Conservation (phyloP, 2,113 vertebrate genomes). For the Leptocoma aspasia region DNA sequence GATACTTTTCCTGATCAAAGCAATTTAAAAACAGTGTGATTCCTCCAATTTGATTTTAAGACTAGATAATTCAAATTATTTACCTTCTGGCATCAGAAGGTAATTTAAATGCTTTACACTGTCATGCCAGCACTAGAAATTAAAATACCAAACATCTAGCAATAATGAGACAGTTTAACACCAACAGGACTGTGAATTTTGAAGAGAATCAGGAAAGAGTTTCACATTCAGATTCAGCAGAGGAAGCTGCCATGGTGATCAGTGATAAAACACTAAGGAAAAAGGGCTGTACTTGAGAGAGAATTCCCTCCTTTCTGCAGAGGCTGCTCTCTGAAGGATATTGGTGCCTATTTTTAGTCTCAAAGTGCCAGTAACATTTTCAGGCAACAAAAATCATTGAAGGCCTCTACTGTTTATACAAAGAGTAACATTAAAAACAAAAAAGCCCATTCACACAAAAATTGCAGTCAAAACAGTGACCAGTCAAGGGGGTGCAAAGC, state of each 20-base stretch:
- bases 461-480: background rate
- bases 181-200: background rate
- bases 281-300: background rate
- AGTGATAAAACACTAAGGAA: background rate
- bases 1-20: background rate
- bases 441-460: background rate
- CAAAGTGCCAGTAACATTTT: background rate
- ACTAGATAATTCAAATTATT: background rate
- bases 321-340: background rate
- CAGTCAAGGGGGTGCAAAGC: background rate
- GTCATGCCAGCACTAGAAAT: background rate
- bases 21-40: background rate
- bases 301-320: background rate
- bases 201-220: background rate
- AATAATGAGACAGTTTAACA: background rate
- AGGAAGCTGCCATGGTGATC: background rate
- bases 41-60: background rate
- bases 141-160: background rate
- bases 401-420: background rate
- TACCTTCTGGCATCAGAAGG: background rate
- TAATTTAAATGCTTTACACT: background rate
- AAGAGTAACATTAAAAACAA: background rate
- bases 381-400: background rate
- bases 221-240: background rate
- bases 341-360: background rate